phyloP scores from a whole-genome alignment of 2,797 vertebrate species.

The Chloroceryle inda region DNA sequence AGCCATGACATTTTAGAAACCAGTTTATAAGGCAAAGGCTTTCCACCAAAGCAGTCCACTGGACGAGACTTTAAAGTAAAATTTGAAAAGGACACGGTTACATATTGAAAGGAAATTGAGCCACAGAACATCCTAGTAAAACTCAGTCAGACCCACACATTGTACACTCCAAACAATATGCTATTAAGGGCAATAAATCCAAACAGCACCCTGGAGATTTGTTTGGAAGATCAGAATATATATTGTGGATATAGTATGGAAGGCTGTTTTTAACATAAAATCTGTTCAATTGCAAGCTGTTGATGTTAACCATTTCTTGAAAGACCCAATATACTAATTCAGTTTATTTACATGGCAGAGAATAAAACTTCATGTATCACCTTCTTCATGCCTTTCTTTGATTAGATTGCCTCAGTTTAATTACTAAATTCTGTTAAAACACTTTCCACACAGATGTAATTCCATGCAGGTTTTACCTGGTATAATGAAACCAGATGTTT shows the following conservation, averaged over 20 bases:
- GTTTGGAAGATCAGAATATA: constrained; percentile 44
- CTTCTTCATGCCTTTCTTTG: constrained; percentile 62
- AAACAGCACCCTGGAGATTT: constrained; percentile 41
- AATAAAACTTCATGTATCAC: constrained; percentile 61
- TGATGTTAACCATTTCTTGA: constrained; percentile 42
- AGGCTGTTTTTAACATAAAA: constrained; percentile 53
- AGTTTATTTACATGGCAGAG: constrained; percentile 43
- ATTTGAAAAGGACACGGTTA: constrained; percentile 12
- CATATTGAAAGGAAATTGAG: constrained; percentile 66
- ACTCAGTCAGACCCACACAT: background rate
- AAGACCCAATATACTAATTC: constrained; percentile 61
- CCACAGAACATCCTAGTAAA: constrained; percentile 51
- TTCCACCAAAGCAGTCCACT: background rate
- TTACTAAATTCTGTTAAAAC: constrained; percentile 74
- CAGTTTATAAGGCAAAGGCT: background rate
- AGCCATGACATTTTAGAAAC: background rate
- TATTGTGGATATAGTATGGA: constrained; percentile 3
- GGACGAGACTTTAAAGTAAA: constrained; percentile 3
- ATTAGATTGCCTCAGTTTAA: constrained; percentile 75
- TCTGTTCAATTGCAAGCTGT: constrained; percentile 2
- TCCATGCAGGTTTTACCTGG: constrained; percentile 72
- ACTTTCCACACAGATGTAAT: constrained; percentile 60
- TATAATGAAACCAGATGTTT: constrained; percentile 76
- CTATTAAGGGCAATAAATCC: constrained; percentile 55
- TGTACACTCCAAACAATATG: constrained; percentile 38